These are phyloP conservation scores for Furcula furcula DNA, from an alignment of 2,888 invertebrate species.

Conservation along the genomic window DNA sequence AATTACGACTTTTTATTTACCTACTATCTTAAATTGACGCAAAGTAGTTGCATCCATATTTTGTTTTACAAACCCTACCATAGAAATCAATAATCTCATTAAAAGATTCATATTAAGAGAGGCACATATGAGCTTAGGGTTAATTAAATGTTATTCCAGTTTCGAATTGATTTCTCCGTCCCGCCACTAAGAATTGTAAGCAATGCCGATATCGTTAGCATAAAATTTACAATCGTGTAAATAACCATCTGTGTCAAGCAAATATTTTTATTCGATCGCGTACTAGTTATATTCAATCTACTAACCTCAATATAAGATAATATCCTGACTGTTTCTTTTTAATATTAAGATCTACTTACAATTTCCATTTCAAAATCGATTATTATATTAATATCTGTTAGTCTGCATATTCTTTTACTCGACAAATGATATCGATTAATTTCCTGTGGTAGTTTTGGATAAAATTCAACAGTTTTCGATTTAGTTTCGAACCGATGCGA, in stretches of 20 bases:
- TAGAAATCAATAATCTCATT: background rate
- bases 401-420: conserved; percentile 14
- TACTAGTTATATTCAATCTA: conserved; percentile 50
- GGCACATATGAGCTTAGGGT: background rate
- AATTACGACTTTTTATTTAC: conserved; percentile 35
- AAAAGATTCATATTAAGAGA: background rate
- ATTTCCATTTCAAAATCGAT: conserved; percentile 18
- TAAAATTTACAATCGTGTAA: conserved; percentile 42
- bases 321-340: conserved; percentile 32
- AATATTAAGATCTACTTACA: conserved; percentile 25
- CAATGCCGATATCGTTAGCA: conserved; percentile 26
- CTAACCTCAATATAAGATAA: conserved; percentile 48
- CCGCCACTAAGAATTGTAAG: conserved; percentile 4
- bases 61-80: conserved; percentile 1
- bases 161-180: background rate
- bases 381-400: conserved; percentile 14
- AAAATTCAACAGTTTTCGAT: conserved; percentile 16
- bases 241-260: conserved; percentile 43
- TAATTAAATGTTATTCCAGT: background rate
- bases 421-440: conserved; percentile 36
- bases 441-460: conserved; percentile 13
- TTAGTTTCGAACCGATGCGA: conserved; percentile 13
- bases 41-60: conserved; percentile 4
- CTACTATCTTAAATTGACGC: conserved; percentile 15
- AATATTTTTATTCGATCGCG: conserved; percentile 49